A percentile compares a stretch with the other conserved stretches of the same genome.
These are phyloP conservation scores for Limnephilus auricula DNA, from an alignment of 2,888 invertebrate species.

Conservation along the genomic window DNA sequence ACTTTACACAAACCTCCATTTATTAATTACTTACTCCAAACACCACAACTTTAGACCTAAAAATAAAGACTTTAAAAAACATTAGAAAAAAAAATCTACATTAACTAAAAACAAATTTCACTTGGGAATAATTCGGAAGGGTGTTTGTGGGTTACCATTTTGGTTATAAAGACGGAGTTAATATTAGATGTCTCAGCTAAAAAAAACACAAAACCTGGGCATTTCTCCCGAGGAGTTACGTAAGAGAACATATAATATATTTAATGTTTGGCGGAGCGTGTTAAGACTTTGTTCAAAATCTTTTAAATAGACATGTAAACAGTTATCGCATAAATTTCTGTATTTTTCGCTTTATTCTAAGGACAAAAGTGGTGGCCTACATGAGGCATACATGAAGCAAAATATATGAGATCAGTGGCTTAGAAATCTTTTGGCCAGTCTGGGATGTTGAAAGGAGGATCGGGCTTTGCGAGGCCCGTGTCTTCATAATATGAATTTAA, in stretches of 20 bases:
- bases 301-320: constrained; percentile 50
- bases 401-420: background rate
- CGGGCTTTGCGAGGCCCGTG: background rate
- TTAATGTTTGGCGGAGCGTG: constrained; percentile 46
- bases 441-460: background rate
- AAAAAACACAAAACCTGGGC: background rate
- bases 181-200: background rate
- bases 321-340: constrained; percentile 37
- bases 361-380: constrained; percentile 31
- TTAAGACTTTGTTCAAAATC: constrained; percentile 41
- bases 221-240: constrained; percentile 14
- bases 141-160: background rate
- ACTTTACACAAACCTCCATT: too few species aligned
- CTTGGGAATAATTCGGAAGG: background rate
- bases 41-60: too few species aligned
- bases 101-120: background rate
- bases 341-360: constrained; percentile 18
- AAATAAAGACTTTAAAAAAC: too few species aligned
- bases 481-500: background rate
- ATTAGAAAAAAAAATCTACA: background rate
- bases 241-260: constrained; percentile 23
- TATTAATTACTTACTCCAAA: too few species aligned
- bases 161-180: background rate
- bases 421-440: background rate
- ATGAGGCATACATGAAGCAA: background rate